Conservation (phyloP, 2,888 invertebrate genomes). For the Rhyacophila evoluta region DNA sequence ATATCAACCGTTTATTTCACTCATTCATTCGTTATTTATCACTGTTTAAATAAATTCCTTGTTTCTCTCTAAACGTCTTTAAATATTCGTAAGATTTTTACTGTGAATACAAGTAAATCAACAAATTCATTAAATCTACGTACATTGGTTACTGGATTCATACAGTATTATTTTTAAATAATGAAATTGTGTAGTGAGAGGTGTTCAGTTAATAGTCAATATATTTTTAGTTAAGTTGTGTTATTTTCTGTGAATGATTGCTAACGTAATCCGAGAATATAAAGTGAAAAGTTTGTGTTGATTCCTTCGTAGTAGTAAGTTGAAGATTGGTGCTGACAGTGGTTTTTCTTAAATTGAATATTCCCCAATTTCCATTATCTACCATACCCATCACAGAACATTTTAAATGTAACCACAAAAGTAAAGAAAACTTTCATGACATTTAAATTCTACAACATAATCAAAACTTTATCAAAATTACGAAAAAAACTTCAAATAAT, state of each 20-base stretch:
- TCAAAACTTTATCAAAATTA: too few relatives aligned
- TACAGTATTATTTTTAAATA: neutral
- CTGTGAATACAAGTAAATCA: neutral
- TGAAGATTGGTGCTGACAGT: too few relatives aligned
- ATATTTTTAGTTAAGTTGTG: neutral
- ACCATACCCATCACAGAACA: too few relatives aligned
- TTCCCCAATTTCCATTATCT: too few relatives aligned
- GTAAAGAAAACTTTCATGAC: too few relatives aligned
- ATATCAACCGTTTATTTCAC: conserved; percentile 25
- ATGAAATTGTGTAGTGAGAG: conserved; percentile 9
- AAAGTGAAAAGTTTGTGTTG: neutral
- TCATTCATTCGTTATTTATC: neutral
- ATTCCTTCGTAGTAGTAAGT: too few relatives aligned
- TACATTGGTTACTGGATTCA: neutral
- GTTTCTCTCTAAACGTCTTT: neutral
- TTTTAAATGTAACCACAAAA: too few relatives aligned
- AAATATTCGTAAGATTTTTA: neutral
- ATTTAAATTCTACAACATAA: too few relatives aligned
- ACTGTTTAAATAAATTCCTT: neutral
- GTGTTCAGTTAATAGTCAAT: neutral
- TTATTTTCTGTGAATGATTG: neutral
- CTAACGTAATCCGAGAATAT: neutral
- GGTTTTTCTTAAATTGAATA: too few relatives aligned
- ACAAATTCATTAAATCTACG: neutral
- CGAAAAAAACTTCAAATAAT: too few relatives aligned